Base-by-base conservation (phyloP, 2,888 invertebrate genomes). In the Desoria tigrina region DNA sequence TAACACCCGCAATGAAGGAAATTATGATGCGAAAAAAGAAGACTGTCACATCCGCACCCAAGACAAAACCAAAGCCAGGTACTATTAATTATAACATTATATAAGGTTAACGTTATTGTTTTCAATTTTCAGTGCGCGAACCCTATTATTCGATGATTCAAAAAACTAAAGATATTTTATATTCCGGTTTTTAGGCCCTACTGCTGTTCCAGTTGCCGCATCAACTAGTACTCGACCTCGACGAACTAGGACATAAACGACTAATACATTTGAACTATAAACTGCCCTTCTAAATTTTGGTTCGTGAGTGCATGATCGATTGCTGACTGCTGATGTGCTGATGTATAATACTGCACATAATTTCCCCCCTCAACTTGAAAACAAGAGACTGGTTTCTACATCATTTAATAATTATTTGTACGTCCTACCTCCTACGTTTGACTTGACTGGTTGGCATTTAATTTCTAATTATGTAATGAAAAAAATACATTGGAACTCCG, bases 1-100 rank as follows among this genome's bases (percentile, higher is more conserved):
- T 71, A 39, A 74, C 74, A 39, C 71, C 71, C 11, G 74, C 74
- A 11, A 74, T 74, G 72, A 66, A 68, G 49, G 74, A 74, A 64
- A 57, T 70, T 16, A 28, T 74, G 58, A 65, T 70, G 65, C 60
- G 65, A 56, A 65, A 67, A 14, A 72, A 67, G 61, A 72, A 69
- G 42, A 58, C 39, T 26, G 55, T 49, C 11, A 53, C 63, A 27
- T 60, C 60, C 49, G 51, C 65, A 23, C 60, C 65, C 18, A 49
- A 42, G 14, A 2, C 58, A 9, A 51, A 26, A 51, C 24, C 51
- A 24, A 51, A 26, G 24, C 24, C 51, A 24, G 51, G 51, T 51
- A 51, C 4, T 18, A 45, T 18, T 45, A 9, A 9, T 45, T 45
- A 27, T 24, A 57, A 18, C 21, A 57, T 57, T 57, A n/a, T 57